These are phyloP conservation scores for Carposina sasakii DNA, from an alignment of 1,140 invertebrate species.

Conservation along the genomic window DNA sequence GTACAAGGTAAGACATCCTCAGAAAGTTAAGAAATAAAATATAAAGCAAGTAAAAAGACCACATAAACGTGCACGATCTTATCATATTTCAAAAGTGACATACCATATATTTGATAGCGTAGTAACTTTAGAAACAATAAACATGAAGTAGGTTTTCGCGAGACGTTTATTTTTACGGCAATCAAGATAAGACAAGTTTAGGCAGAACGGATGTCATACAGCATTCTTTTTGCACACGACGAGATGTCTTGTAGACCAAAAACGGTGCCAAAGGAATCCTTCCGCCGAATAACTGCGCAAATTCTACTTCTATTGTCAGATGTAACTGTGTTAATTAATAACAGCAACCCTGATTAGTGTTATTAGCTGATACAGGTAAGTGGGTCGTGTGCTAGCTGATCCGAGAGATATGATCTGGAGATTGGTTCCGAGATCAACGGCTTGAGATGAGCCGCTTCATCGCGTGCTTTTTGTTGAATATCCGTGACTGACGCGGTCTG, in stretches of 20 bases:
- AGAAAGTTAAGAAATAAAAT: no score
- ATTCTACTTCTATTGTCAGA: constrained; percentile 25
- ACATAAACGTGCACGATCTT: no score
- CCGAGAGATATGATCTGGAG: constrained; percentile 24
- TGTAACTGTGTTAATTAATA: constrained; percentile 60
- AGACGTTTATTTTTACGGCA: constrained; percentile 14
- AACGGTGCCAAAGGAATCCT: constrained; percentile 22
- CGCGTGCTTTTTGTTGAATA: not conserved
- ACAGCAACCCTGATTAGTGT: constrained; percentile 48
- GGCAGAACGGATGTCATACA: constrained; percentile 20
- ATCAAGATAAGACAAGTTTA: constrained; percentile 18
- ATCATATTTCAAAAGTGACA: no score
- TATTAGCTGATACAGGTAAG: constrained; percentile 37
- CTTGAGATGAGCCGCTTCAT: not conserved
- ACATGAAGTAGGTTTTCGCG: no score
- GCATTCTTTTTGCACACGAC: constrained; percentile 14
- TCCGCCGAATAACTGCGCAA: constrained; percentile 12
- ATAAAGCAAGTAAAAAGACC: no score
- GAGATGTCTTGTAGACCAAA: constrained; percentile 25
- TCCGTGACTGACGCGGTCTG: constrained; percentile 15
- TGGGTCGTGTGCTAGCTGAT: constrained; percentile 43
- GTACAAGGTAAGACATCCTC: no score
- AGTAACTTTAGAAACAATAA: no score
- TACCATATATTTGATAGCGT: no score
- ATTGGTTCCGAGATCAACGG: constrained; percentile 8